phyloP scores from a whole-genome alignment of 2,888 invertebrate species.

The Amphipoea lucens region DNA sequence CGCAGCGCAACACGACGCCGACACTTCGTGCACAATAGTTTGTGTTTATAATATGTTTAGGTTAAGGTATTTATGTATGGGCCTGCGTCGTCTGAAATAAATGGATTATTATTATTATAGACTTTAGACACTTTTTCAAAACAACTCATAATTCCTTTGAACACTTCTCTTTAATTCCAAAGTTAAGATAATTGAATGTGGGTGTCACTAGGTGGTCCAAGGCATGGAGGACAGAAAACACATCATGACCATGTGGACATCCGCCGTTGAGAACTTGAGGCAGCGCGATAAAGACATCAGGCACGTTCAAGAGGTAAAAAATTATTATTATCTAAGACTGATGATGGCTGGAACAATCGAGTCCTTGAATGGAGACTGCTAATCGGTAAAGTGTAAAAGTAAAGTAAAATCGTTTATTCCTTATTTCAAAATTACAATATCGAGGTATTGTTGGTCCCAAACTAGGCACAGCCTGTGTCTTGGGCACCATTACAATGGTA shows the following conservation, averaged over 20 bases:
- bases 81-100: too few relatives aligned
- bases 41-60: too few relatives aligned
- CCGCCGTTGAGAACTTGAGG: constrained; percentile 92
- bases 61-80: too few relatives aligned
- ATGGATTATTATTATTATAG: too few relatives aligned
- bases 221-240: constrained; percentile 92
- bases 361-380: neutral
- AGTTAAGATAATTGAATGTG: constrained; percentile 6
- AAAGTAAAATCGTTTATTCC: too few relatives aligned
- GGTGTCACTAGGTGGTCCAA: constrained; percentile 82
- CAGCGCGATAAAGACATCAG: constrained; percentile 93
- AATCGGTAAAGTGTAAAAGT: neutral
- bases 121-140: neutral
- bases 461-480: too few relatives aligned
- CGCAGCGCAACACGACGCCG: too few relatives aligned
- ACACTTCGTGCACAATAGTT: too few relatives aligned
- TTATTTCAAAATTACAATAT: too few relatives aligned
- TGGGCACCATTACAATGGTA: too few relatives aligned
- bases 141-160: neutral
- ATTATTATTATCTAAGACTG: neutral
- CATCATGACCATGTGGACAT: constrained; percentile 93
- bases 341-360: neutral
- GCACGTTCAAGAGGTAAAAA: constrained; percentile 85
- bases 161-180: neutral
- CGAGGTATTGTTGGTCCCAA: too few relatives aligned